Conservation (phyloP, 2,888 invertebrate genomes). For the Salpingus planirostris region DNA sequence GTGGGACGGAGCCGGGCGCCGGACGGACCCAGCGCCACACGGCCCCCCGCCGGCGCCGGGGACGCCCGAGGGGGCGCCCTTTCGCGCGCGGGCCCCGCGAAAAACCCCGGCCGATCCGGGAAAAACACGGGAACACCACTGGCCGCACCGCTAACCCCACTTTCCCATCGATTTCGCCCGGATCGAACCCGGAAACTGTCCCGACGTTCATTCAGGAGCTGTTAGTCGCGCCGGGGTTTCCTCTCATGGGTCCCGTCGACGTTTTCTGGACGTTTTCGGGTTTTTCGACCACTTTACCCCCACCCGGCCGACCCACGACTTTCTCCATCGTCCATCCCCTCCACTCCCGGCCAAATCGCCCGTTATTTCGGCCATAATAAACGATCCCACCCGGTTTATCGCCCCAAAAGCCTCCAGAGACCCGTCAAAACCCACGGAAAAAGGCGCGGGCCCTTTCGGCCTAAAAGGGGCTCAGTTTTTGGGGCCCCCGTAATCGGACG, state of each 20-base stretch:
- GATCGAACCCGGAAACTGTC: too few relatives aligned
- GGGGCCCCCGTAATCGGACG: conserved; percentile 30
- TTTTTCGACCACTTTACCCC: conserved; percentile 29
- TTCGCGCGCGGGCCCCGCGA: conserved; percentile 17
- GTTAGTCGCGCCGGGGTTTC: conserved; percentile 2
- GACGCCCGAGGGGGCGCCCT: conserved; percentile 23
- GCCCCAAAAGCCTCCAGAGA: too few relatives aligned
- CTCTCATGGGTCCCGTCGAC: conserved; percentile 21
- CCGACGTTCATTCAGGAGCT: too few relatives aligned
- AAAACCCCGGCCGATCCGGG: conserved; percentile 1
- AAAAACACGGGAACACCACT: too few relatives aligned
- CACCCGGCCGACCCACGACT: too few relatives aligned
- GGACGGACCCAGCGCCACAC: too few relatives aligned
- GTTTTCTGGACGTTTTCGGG: conserved; percentile 31
- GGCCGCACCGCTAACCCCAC: conserved; percentile 43
- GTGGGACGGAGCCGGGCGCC: conserved; percentile 33
- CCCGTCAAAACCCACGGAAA: too few relatives aligned
- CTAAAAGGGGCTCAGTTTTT: too few relatives aligned
- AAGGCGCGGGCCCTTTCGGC: too few relatives aligned
- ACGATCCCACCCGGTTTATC: too few relatives aligned
- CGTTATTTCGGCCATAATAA: too few relatives aligned
- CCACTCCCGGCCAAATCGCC: conserved; percentile 5
- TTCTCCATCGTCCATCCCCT: conserved; percentile 27
- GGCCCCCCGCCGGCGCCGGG: conserved; percentile 17
- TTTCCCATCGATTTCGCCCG: conserved; percentile 42